Evolutionary conservation across 2,888 invertebrate species (phyloP).

Genomic region (Dynastes grantii): DNA sequence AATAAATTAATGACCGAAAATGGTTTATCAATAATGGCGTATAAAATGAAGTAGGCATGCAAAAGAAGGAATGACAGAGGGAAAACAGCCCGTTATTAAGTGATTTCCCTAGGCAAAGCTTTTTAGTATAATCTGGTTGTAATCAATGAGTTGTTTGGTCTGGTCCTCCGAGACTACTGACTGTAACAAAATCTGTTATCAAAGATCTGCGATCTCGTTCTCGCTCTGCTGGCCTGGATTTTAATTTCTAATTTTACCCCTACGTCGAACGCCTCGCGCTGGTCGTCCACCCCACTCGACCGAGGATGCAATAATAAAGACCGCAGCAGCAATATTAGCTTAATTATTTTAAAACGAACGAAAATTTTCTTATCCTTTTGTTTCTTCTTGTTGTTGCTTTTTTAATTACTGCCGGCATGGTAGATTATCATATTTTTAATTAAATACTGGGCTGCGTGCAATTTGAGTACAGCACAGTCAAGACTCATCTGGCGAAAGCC

Average conservation of each 20-base stretch:
- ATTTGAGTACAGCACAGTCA: slow-evolving; percentile 34
- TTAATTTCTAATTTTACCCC: slow-evolving; percentile 62
- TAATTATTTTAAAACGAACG: slow-evolving; percentile 62
- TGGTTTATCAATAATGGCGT: slow-evolving; percentile 40
- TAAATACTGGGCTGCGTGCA: slow-evolving; percentile 43
- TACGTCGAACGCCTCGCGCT: slow-evolving; percentile 7
- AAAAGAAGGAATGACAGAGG: slow-evolving; percentile 19
- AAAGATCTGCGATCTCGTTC: slow-evolving; percentile 58
- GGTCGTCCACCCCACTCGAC: not conserved
- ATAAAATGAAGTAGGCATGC: slow-evolving; percentile 27
- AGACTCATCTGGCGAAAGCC: not conserved
- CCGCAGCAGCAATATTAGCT: slow-evolving; percentile 59
- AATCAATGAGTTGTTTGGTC: slow-evolving; percentile 56
- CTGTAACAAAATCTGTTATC: slow-evolving; percentile 55
- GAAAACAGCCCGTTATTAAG: slow-evolving; percentile 48
- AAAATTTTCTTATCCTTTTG: slow-evolving; percentile 51
- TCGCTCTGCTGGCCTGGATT: slow-evolving; percentile 59
- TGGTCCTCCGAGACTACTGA: slow-evolving; percentile 48
- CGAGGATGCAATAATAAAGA: slow-evolving; percentile 47
- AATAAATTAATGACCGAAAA: slow-evolving; percentile 30
- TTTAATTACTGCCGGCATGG: slow-evolving; percentile 50
- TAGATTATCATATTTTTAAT: slow-evolving; percentile 52
- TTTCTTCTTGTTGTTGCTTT: slow-evolving; percentile 47
- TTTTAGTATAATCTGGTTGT: slow-evolving; percentile 54
- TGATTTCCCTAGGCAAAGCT: slow-evolving; percentile 57